Evolutionary conservation across 2,113 vertebrate genomes (phyloP).

Genomic region (Cnemophilus loriae): DNA sequence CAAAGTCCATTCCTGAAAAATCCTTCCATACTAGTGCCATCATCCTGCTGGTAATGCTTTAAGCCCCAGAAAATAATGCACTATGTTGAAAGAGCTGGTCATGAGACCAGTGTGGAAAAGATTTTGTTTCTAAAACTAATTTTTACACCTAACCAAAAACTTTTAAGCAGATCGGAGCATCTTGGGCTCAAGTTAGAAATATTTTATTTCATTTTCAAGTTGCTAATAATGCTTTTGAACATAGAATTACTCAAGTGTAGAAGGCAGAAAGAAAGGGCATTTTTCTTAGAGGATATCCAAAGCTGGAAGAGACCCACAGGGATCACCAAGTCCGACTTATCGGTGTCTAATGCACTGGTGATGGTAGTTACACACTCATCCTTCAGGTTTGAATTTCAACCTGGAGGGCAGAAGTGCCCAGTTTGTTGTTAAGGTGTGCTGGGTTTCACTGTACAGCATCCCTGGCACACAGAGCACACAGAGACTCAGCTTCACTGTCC

Average conservation of each 20-base stretch:
- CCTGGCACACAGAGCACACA: not conserved
- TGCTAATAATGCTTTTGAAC: not conserved
- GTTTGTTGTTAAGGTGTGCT: not conserved
- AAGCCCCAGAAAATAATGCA: not conserved
- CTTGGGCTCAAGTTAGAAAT: not conserved
- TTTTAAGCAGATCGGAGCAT: not conserved
- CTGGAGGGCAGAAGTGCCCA: not conserved
- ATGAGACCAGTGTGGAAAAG: not conserved
- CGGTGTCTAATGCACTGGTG: accelerated
- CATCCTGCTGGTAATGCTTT: not conserved
- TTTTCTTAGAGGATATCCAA: not conserved
- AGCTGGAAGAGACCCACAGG: not conserved
- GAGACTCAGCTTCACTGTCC: not conserved
- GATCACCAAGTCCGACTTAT: not conserved
- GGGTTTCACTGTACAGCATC: not conserved
- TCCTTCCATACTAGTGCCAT: not conserved
- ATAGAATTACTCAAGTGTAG: not conserved
- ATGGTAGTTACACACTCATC: not conserved
- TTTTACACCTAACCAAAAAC: not conserved
- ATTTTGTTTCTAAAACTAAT: not conserved
- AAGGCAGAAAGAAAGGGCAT: not conserved
- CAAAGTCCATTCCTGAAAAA: not conserved
- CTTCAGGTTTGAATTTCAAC: not conserved
- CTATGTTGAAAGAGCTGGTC: not conserved
- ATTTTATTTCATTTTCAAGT: not conserved